Conservation (phyloP, 2,888 invertebrate genomes). For the Sarcophaga caerulescens region DNA sequence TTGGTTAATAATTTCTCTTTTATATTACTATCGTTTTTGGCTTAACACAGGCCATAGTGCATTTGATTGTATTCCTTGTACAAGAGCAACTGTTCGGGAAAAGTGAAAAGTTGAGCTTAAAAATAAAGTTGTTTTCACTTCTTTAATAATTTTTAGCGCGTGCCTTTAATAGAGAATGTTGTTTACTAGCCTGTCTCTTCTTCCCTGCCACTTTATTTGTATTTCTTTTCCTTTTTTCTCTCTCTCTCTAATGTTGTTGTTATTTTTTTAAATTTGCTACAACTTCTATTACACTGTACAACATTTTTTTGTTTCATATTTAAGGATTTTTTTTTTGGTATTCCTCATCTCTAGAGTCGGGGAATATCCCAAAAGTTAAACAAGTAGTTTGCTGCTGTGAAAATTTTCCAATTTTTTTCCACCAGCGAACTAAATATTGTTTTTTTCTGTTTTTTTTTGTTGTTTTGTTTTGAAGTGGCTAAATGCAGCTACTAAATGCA, state of each 20-base stretch:
- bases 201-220: conserved; percentile 16
- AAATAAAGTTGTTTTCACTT: conserved; percentile 54
- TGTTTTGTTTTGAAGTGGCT: not conserved
- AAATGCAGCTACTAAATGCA: conserved; percentile 40
- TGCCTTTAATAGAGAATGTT: conserved; percentile 27
- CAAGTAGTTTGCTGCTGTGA: conserved; percentile 24
- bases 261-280: not conserved
- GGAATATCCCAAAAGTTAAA: conserved; percentile 48
- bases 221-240: not conserved
- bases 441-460: too few relatives aligned
- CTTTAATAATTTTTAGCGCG: conserved; percentile 61
- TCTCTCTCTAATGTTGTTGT: not conserved
- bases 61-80: not conserved
- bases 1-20: too few relatives aligned
- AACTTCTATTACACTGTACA: conserved; percentile 4
- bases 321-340: not conserved
- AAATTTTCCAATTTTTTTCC: not conserved
- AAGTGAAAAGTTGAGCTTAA: conserved; percentile 37
- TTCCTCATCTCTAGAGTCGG: conserved; percentile 51
- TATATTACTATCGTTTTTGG: too few relatives aligned
- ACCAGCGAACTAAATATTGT: not conserved
- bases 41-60: not conserved
- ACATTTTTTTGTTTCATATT: conserved; percentile 41
- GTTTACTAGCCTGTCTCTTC: conserved; percentile 1
- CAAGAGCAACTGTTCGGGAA: not conserved